Evolutionary conservation across 2,888 invertebrate genomes (phyloP).

Genomic region (Aromia moschata): DNA sequence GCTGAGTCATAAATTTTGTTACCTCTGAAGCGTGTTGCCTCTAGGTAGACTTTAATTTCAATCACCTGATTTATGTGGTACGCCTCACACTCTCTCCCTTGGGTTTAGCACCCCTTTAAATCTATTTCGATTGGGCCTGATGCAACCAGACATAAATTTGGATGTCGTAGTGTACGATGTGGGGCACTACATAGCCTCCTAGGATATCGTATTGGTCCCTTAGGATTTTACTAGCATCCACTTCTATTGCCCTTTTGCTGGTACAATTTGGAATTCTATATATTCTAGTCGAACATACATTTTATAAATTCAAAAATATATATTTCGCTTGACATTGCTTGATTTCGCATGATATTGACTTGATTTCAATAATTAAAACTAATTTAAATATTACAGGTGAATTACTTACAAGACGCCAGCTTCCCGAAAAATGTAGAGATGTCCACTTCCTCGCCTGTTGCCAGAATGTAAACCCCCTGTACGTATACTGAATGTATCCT

Average conservation of each 20-base stretch:
- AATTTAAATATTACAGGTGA: slow-evolving; percentile 11
- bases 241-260: slow-evolving; percentile 39
- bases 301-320: too few species aligned
- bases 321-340: too few species aligned
- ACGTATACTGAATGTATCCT: slow-evolving; percentile 99
- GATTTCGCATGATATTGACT: not conserved
- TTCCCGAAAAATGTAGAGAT: slow-evolving; percentile 1
- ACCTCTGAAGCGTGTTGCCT: slow-evolving; percentile 7
- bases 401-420: not conserved
- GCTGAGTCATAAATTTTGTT: slow-evolving; percentile 21
- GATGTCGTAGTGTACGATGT: slow-evolving; percentile 46
- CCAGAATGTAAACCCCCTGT: slow-evolving; percentile 84
- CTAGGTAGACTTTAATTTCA: slow-evolving; percentile 19
- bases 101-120: slow-evolving; percentile 56
- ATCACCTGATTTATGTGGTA: slow-evolving; percentile 26
- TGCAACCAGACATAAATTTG: slow-evolving; percentile 46
- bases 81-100: slow-evolving; percentile 32
- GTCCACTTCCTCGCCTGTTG: slow-evolving; percentile 41
- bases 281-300: not conserved
- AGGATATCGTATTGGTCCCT: slow-evolving; percentile 31
- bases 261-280: slow-evolving; percentile 32
- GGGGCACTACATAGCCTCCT: slow-evolving; percentile 22
- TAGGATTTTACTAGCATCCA: slow-evolving; percentile 26
- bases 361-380: not conserved
- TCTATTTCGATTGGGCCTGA: slow-evolving; percentile 53